A percentile compares a stretch with the other conserved stretches of the same genome.
These are phyloP conservation scores for Ptilorrhoa leucosticta DNA, from an alignment of 2,113 vertebrate species.

Conservation along the genomic window DNA sequence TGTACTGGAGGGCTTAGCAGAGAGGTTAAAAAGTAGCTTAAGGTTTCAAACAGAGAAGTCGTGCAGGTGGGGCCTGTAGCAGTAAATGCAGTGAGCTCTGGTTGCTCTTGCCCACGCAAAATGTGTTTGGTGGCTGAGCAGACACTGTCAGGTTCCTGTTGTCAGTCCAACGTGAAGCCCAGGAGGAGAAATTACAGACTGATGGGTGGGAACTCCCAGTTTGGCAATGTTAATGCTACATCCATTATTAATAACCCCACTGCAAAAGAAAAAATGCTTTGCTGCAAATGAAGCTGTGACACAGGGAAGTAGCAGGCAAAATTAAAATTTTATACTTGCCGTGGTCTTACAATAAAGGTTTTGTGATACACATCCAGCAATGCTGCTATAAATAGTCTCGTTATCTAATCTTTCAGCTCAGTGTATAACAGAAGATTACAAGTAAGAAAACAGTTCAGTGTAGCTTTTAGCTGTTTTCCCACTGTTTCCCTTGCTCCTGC, in stretches of 20 bases:
- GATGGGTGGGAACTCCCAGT: background rate
- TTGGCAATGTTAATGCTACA: background rate
- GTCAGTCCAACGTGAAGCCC: background rate
- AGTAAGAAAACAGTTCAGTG: conserved; percentile 31
- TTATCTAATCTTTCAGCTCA: conserved; percentile 50
- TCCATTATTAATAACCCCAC: background rate
- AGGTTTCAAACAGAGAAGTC: background rate
- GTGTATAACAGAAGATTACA: conserved; percentile 33
- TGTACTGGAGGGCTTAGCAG: background rate
- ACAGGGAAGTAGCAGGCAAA: background rate
- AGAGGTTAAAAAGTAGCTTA: background rate
- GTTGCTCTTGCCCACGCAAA: background rate
- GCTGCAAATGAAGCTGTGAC: background rate
- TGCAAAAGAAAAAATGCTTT: background rate
- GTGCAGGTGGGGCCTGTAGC: background rate
- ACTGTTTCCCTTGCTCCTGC: conserved; percentile 21
- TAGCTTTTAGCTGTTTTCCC: conserved; percentile 53
- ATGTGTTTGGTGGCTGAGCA: background rate
- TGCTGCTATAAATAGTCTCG: conserved; percentile 27
- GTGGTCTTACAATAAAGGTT: conserved; percentile 12
- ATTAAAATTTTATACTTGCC: conserved; percentile 29
- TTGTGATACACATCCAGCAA: conserved; percentile 21
- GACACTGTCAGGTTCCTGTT: background rate
- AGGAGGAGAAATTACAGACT: background rate
- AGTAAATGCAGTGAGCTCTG: background rate